Conservation (phyloP, 2,113 vertebrate genomes). For the Penelope pileata region DNA sequence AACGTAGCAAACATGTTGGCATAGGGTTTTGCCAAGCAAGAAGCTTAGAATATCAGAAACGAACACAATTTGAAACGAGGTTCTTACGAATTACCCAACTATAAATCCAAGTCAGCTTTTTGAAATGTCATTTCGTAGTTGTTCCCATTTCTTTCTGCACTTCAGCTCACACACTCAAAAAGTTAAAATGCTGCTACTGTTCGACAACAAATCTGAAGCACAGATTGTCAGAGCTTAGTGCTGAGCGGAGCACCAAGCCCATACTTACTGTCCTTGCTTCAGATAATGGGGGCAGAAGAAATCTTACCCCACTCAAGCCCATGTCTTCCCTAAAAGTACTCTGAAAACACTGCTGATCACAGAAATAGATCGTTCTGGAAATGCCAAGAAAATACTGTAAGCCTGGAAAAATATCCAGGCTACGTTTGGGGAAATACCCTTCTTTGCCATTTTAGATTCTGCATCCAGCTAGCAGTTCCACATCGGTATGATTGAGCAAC, state of each 20-base stretch:
- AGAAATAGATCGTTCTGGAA: background rate
- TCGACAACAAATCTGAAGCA: background rate
- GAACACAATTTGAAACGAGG: constrained; percentile 29
- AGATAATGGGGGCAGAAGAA: background rate
- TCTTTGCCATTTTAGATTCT: background rate
- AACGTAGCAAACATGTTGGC: background rate
- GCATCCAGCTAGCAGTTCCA: background rate
- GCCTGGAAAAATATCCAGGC: background rate
- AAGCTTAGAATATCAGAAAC: constrained; percentile 47
- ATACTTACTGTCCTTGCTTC: background rate
- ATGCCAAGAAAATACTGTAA: background rate
- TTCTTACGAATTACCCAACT: constrained; percentile 32
- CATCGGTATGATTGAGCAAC: background rate
- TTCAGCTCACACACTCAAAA: constrained; percentile 6
- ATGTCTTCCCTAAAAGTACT: background rate
- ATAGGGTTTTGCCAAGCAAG: constrained; percentile 38
- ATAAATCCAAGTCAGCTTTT: background rate
- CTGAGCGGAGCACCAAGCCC: background rate
- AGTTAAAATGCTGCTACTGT: constrained; percentile 14
- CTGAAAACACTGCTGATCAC: background rate
- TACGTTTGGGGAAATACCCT: background rate
- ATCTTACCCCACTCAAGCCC: background rate
- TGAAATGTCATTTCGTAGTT: constrained; percentile 17
- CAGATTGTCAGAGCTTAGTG: background rate
- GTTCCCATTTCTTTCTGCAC: constrained; percentile 31